Base-by-base conservation (phyloP, 2,113 vertebrate genomes). In the Orycteropus afer region DNA sequence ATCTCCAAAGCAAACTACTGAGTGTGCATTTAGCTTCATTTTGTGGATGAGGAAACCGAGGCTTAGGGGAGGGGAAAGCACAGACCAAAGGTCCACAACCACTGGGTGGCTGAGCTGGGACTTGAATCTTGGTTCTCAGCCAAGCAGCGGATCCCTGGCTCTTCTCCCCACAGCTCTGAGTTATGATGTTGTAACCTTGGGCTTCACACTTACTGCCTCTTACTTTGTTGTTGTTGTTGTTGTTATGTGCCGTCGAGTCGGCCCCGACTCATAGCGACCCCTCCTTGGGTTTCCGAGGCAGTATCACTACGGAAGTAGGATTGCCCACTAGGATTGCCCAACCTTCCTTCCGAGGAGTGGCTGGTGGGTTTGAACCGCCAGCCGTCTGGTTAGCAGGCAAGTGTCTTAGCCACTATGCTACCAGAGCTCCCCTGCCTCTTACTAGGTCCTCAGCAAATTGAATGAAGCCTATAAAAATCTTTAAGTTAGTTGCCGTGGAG, bases 31-130 rank as follows among this genome's bases (percentile, higher is more conserved):
- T 76, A 32, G 12, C 17, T 29, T 74, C 80, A 76, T 69, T 83
- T 89, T 91, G 14, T 47, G 81, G 45, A 79, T 81, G 17, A 92
- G 17, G 73, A 76, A 80, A 93, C 29, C n/a, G 67, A 94, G 67
- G n/a, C 77, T 76, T 20, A 25, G n/a, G 20, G 37, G 74, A 93
- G 25, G 47, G 76, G n/a, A 85, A 65, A 77, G 27, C 12, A 71
- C 27, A 15, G 42, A 40, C 29, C 65, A 25, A 20, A 87, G 25
- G 34, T 40, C 23, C 32, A 88, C 12, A 23, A 4, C 49, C 2
- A 3, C 55, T 32, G 3, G 49, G 14, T 51, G 29, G 45, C 51
- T 10, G 42, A 45, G 32, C 81, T 87, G 59, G 53, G 32, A 67
- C 61, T 80, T 76, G 34, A 86, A 3, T 63, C 32, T 90, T 37